Evolutionary conservation across 2,113 vertebrate species (phyloP), one percentile per base, ranked within the genome.

Genomic region (Quiscalus mexicanus): DNA sequence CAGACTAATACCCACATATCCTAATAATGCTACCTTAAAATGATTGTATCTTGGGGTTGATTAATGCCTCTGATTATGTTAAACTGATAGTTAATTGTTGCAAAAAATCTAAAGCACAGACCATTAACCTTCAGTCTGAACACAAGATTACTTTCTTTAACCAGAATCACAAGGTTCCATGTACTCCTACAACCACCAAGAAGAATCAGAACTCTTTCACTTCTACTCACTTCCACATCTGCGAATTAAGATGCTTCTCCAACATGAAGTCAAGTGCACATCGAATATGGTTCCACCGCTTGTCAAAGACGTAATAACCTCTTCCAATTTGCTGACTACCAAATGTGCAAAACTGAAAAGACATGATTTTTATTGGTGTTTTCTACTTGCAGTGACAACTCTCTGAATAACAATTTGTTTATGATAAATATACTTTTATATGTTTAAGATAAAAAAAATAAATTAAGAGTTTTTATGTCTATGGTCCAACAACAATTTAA

Each of bases 241-340:
- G 99, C 47, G 99, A 98, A 71, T 99, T 99, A 92, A 99, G 98
- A 95, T 99, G 99, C 97, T 99, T 99, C 98, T 99, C 99, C 98
- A 99, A 98, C 99, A 99, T 99, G 92, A 98, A 97, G 95, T 98
- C 99, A 94, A 99, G 98, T 95, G 99, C 99, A 97, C 98, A 99
- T 97, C 99, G 99, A 95, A 99, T 98, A 85, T 98, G 98, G 97
- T 99, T 99, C 99, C 99, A 99, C 96, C 98, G 98, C 96, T 99
- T 98, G 97, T 99, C 99, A 87, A 99, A 99, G 39, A 99, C 98
- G 59, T 99, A 99, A 97, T 98, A 99, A 97, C 99, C 98, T 98
- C 98, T 99, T 96, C 99, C 99, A 94, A 99, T 99, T 96, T 99
- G 98, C 96, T 98, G 99, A 97, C 99, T 99, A 96, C 99, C 99